phyloP scores from a whole-genome alignment of 2,888 invertebrate genomes.

The Unio pictorum region DNA sequence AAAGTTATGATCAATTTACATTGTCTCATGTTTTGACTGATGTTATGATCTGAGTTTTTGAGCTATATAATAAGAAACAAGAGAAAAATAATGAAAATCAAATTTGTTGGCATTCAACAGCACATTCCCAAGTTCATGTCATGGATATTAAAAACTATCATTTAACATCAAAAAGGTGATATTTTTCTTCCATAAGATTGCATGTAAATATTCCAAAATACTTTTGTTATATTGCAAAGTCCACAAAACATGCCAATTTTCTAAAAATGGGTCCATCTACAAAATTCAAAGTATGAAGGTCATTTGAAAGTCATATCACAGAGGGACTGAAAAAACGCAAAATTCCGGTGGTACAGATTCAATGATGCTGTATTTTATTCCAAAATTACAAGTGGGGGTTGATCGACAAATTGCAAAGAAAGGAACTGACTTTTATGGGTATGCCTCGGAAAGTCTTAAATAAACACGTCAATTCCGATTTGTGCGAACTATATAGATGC shows the following conservation, averaged over 20 bases:
- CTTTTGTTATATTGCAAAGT: slow-evolving; percentile 11
- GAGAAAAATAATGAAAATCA: too few relatives aligned
- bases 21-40: too few relatives aligned
- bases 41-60: too few relatives aligned
- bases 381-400: slow-evolving; percentile 13
- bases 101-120: too few relatives aligned
- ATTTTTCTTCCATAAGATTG: neutral
- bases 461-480: too few relatives aligned
- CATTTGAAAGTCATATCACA: slow-evolving; percentile 44
- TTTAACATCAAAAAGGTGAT: too few relatives aligned
- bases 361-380: slow-evolving; percentile 18
- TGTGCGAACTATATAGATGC: too few relatives aligned
- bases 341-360: slow-evolving; percentile 45
- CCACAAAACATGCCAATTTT: slow-evolving; percentile 44
- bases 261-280: slow-evolving; percentile 61
- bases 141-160: too few relatives aligned
- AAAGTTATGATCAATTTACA: too few relatives aligned
- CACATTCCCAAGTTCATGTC: too few relatives aligned
- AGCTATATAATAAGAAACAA: too few relatives aligned
- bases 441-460: slow-evolving; percentile 4
- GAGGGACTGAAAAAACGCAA: slow-evolving; percentile 24
- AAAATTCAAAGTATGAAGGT: slow-evolving; percentile 46
- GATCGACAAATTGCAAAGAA: slow-evolving; percentile 6
- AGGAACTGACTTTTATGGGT: slow-evolving; percentile 8
- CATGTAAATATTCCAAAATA: slow-evolving; percentile 1